Conservation (phyloP, 2,113 vertebrate genomes). For the Gymnarchus niloticus region DNA sequence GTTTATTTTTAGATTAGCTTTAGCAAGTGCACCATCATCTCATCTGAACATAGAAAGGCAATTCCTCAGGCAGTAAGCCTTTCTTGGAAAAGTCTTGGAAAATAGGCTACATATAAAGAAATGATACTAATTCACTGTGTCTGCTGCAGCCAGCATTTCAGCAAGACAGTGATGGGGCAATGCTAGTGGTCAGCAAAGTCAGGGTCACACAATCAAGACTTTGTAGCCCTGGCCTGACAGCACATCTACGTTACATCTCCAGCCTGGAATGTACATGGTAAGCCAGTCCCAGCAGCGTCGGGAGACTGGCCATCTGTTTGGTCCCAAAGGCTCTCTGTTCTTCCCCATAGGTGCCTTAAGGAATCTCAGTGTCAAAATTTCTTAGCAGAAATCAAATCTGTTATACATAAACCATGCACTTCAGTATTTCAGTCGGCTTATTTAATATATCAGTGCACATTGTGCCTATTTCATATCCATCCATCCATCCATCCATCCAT, state of each 20-base stretch:
- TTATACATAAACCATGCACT: not conserved
- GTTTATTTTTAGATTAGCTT: not conserved
- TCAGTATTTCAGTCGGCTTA: not conserved
- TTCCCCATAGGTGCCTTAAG: not conserved
- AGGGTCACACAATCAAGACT: not conserved
- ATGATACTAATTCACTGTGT: not conserved
- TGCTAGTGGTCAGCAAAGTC: not conserved
- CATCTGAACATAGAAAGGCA: not conserved
- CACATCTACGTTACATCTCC: not conserved
- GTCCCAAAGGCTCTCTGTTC: not conserved
- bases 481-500: not conserved
- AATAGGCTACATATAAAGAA: not conserved
- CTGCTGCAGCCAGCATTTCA: not conserved
- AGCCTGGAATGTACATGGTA: not conserved
- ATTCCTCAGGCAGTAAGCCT: not conserved
- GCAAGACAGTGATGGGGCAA: not conserved
- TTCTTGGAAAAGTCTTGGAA: not conserved
- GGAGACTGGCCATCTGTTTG: not conserved
- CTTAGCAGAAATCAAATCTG: not conserved
- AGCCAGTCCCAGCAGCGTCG: not conserved
- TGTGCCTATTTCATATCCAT: not conserved
- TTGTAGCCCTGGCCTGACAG: not conserved
- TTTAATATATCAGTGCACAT: not conserved
- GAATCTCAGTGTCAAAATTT: no score
- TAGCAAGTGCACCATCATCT: not conserved